Percentiles rank a stretch among this genome's conserved stretches.
Conservation (phyloP, 1,140 invertebrate genomes). For the Drosophila ananassae region DNA sequence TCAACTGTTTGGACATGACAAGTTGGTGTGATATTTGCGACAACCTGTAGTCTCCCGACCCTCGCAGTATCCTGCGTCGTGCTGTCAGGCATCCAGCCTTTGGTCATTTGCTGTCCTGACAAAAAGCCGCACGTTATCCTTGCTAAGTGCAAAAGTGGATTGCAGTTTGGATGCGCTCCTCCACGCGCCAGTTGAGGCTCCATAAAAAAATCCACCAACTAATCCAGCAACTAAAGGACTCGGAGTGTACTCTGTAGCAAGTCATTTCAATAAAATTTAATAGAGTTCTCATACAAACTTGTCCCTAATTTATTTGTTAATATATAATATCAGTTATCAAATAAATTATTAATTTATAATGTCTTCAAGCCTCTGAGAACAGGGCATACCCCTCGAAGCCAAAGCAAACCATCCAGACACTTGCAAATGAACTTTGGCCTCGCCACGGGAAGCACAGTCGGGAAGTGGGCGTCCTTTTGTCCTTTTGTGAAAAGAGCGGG, state of each 20-base stretch:
- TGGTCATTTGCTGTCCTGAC: constrained; percentile 48
- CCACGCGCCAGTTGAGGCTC: constrained; percentile 3
- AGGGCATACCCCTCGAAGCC: constrained; percentile 3
- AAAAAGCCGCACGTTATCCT: constrained; percentile 78
- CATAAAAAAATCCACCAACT: constrained; percentile 11
- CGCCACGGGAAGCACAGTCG: constrained; percentile 6
- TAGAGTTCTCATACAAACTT: no score
- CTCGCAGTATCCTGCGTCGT: background rate
- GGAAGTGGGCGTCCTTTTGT: constrained; percentile 10
- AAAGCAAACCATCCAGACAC: constrained; percentile 29
- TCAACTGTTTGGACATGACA: constrained; percentile 81
- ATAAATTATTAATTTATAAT: background rate
- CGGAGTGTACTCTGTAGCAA: constrained; percentile 23
- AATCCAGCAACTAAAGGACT: constrained; percentile 26
- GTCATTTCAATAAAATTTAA: background rate
- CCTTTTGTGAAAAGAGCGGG: background rate
- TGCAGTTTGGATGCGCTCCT: constrained; percentile 52
- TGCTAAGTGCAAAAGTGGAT: constrained; percentile 81
- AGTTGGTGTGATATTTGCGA: constrained; percentile 79
- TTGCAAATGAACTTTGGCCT: constrained; percentile 57
- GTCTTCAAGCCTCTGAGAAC: background rate
- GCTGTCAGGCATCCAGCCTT: constrained; percentile 3
- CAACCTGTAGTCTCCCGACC: constrained; percentile 53
- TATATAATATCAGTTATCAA: no score
- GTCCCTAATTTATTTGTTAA: no score